Evolutionary conservation across 2,888 invertebrate genomes (phyloP).

Genomic region (Tetragnatha montana): DNA sequence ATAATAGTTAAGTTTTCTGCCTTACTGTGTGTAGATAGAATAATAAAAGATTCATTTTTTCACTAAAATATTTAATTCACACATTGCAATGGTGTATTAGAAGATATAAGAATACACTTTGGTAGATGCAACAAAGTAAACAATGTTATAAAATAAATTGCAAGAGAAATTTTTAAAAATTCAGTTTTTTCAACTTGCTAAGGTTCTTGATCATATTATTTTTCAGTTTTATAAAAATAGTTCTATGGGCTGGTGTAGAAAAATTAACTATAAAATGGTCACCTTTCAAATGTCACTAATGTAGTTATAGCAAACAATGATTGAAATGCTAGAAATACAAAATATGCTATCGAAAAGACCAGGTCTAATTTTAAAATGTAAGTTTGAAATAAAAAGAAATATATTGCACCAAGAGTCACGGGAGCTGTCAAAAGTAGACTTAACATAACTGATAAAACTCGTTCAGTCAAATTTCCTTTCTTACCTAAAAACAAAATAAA

Average conservation of each 20-base stretch:
- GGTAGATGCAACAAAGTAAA: not conserved
- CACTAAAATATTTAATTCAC: too few relatives aligned
- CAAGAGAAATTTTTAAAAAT: not conserved
- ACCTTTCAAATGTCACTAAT: slow-evolving; percentile 50
- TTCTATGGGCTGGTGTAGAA: not conserved
- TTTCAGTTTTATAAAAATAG: not conserved
- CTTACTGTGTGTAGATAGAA: too few relatives aligned
- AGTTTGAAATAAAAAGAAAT: slow-evolving; percentile 61
- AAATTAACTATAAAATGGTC: not conserved
- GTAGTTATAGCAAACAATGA: slow-evolving; percentile 53
- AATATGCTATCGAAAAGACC: slow-evolving; percentile 37
- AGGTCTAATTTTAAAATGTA: slow-evolving; percentile 59
- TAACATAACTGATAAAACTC: slow-evolving; percentile 52
- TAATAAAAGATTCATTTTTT: too few relatives aligned
- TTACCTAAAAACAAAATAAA: slow-evolving; percentile 40
- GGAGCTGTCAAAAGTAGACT: slow-evolving; percentile 57
- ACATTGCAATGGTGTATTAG: too few relatives aligned
- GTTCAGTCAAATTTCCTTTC: slow-evolving; percentile 62
- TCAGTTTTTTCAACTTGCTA: not conserved
- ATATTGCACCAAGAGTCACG: slow-evolving; percentile 29
- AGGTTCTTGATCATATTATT: not conserved
- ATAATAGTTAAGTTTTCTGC: too few relatives aligned
- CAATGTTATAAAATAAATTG: not conserved
- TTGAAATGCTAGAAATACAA: slow-evolving; percentile 43
- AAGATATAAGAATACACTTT: not conserved